These are phyloP conservation scores for Papilio polytes DNA, from an alignment of 1,140 invertebrate genomes.

Conservation along the genomic window DNA sequence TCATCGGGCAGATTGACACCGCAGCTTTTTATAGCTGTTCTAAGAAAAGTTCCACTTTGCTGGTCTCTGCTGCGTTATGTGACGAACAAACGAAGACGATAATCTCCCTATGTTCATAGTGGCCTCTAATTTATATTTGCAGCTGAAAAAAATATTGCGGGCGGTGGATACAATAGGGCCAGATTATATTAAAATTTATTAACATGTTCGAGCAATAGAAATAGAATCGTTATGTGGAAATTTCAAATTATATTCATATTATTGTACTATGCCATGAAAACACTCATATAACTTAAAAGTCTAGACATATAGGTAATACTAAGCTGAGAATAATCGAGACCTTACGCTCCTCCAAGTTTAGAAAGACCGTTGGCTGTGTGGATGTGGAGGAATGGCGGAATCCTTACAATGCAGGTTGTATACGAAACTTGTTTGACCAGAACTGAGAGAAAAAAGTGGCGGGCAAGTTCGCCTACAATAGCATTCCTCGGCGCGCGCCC, in stretches of 20 bases:
- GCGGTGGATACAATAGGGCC: too few relatives aligned
- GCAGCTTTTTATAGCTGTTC: conserved; percentile 39
- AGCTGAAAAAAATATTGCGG: too few relatives aligned
- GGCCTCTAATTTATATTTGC: not conserved
- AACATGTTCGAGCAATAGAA: not conserved
- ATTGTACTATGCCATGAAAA: not conserved
- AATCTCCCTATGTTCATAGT: not conserved
- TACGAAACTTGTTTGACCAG: conserved; percentile 83
- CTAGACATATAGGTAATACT: not conserved
- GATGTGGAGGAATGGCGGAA: conserved; percentile 79
- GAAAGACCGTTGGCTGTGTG: conserved; percentile 72
- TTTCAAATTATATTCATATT: not conserved
- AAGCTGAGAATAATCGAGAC: conserved; percentile 59
- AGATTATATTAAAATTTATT: too few relatives aligned
- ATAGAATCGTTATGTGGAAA: not conserved
- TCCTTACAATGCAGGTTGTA: conserved; percentile 83
- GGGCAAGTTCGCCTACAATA: conserved; percentile 81
- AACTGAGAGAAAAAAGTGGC: conserved; percentile 81
- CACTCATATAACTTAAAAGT: not conserved
- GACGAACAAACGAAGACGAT: not conserved
- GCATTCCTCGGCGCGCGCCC: conserved; percentile 65
- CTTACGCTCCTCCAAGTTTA: conserved; percentile 67
- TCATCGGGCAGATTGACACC: conserved; percentile 34
- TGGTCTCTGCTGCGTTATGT: not conserved
- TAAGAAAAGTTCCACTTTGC: conserved; percentile 36